Evolutionary conservation across 1,140 invertebrate genomes (phyloP).

Genomic region (Drosophila ironensis): DNA sequence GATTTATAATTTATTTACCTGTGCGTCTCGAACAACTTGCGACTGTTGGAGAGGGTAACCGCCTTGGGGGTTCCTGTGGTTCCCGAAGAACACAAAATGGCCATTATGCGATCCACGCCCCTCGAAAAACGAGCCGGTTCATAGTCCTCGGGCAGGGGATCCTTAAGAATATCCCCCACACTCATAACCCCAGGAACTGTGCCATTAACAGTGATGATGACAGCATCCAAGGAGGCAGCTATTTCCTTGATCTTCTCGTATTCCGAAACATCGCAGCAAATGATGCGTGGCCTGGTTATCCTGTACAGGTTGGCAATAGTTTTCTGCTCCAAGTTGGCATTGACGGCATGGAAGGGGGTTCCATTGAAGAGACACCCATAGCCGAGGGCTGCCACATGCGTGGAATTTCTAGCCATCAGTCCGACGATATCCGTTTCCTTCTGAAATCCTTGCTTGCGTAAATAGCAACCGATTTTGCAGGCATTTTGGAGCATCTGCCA

Average conservation of each 20-base stretch:
- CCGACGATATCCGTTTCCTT: constrained; percentile 65
- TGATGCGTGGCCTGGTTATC: constrained; percentile 63
- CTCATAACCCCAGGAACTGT: constrained; percentile 28
- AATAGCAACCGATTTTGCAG: constrained; percentile 45
- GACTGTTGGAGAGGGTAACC: constrained; percentile 87
- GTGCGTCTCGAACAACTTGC: constrained; percentile 51
- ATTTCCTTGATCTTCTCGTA: constrained; percentile 47
- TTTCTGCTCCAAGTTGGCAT: constrained; percentile 48
- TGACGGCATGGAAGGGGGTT: constrained; percentile 72
- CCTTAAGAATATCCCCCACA: constrained; percentile 54
- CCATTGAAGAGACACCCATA: constrained; percentile 73
- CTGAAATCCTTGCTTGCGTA: constrained; percentile 32
- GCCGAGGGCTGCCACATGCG: constrained; percentile 59
- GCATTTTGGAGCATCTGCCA: constrained; percentile 56
- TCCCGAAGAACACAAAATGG: constrained; percentile 86
- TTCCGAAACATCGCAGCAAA: constrained; percentile 69
- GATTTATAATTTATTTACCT: constrained; percentile 17
- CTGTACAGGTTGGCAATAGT: constrained; percentile 60
- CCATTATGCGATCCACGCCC: constrained; percentile 64
- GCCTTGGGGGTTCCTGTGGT: constrained; percentile 91
- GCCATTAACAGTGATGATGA: constrained; percentile 50
- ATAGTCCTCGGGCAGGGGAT: constrained; percentile 39
- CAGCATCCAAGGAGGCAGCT: constrained; percentile 27
- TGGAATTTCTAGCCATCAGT: constrained; percentile 58
- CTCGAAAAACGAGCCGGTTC: constrained; percentile 39